Evolutionary conservation across 1,140 invertebrate genomes (phyloP).

Genomic region (Saccostrea glomerata): DNA sequence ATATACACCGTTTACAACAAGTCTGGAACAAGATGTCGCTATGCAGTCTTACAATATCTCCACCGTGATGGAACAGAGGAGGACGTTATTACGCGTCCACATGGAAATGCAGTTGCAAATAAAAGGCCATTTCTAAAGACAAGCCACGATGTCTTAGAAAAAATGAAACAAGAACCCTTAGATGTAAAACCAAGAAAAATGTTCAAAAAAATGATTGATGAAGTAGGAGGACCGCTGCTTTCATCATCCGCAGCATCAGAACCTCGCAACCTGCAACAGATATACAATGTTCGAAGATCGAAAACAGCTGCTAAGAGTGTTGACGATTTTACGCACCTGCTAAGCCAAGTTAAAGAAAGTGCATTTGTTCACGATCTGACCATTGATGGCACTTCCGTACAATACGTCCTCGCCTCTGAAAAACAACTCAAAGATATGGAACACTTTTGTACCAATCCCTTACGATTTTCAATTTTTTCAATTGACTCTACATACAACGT

Average conservation of each 20-base stretch:
- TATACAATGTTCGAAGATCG: too few species aligned
- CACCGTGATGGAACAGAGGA: slow-evolving; percentile 25
- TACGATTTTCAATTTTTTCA: slow-evolving; percentile 42
- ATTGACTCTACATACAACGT: slow-evolving; percentile 44
- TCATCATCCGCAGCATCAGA: too few species aligned
- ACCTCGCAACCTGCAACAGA: too few species aligned
- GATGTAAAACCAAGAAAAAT: too few species aligned
- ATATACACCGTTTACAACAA: background rate
- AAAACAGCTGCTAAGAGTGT: background rate
- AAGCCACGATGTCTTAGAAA: too few species aligned
- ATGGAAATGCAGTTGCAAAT: slow-evolving; percentile 20
- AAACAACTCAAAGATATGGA: slow-evolving; percentile 34
- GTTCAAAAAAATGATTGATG: too few species aligned
- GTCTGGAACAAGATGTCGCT: background rate
- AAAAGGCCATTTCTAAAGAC: too few species aligned
- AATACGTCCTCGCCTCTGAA: slow-evolving; percentile 14
- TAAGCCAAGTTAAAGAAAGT: slow-evolving; percentile 40
- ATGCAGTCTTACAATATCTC: slow-evolving; percentile 39
- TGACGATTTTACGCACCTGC: slow-evolving; percentile 39
- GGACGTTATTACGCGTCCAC: slow-evolving; percentile 23
- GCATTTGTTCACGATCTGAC: slow-evolving; percentile 17
- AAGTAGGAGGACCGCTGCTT: too few species aligned
- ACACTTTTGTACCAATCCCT: slow-evolving; percentile 15
- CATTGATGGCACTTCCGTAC: background rate
- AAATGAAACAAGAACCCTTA: too few species aligned